Base-by-base conservation (phyloP, 64 coral and sea anemone species). In the Stichodactyla helianthus region DNA sequence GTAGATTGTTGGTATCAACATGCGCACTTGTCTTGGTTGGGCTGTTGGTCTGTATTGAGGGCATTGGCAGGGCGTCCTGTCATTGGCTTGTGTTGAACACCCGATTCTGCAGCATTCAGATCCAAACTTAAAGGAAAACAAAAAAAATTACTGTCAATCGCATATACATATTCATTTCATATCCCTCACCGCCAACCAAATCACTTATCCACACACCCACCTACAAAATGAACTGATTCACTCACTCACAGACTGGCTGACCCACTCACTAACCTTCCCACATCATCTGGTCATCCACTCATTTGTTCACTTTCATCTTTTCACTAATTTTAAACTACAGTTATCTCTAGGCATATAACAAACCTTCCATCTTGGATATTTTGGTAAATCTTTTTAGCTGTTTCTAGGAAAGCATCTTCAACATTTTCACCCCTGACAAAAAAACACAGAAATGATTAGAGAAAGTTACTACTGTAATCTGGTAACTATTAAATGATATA, bases 321-420 rank as follows among this genome's bases (percentile, higher is more conserved):
- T 58, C 55, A 58, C 55, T 58, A 7, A 71, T 71, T 22, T 44
- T 44, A 44, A 44, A 44, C 35, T 44, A 44, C 35, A 44, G 35
- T 3, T 4, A 60, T 60, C 6, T n/a, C n/a, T 68, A 68, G 0
- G 1, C 0, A 20, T 26, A 0, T 1, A 57, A 55, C 84, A 79
- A 44, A 98, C 95, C 95, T 98, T 87, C 95, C 95, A 94, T 98
- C 95, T 84, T 99, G 97, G 86, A 99, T 99, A 86, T 99, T 99
- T 90, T 99, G 97, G 88, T 99, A 99, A 85, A 99, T 99, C 84
- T 99, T 99, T 85, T 99, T 99, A 71, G 97, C 97, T 19, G 97
- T 99, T 71, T 99, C 97, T 67, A 99, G 83, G 82, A 99, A 99
- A 35, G 97, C 97, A 88, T 99, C 97, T 88, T 99, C 97, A 60